A percentile compares a stretch with the other conserved stretches of the same genome.
Evolutionary conservation across 2,113 vertebrate species (phyloP).

Genomic region (Addax nasomaculatus): DNA sequence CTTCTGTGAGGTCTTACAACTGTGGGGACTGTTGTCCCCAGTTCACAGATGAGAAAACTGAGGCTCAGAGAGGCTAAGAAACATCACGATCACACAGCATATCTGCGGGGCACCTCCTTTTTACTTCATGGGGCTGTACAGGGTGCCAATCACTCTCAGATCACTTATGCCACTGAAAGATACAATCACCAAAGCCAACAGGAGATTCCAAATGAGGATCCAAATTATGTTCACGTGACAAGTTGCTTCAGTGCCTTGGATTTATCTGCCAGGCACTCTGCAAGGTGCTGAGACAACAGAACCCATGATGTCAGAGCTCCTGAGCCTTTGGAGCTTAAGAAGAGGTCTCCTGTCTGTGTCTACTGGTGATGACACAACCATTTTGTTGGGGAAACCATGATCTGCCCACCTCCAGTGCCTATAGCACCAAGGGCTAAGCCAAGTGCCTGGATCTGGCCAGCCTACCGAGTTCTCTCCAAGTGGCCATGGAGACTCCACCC

Average conservation of each 20-base stretch:
- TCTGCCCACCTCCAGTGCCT: neutral
- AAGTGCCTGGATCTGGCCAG: neutral
- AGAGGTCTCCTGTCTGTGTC: fast-evolving
- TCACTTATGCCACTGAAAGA: neutral
- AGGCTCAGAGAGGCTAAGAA: neutral
- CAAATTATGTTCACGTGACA: neutral
- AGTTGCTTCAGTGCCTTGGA: neutral
- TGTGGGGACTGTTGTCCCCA: neutral
- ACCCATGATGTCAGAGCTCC: neutral
- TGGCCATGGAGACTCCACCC: neutral
- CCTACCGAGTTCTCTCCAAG: neutral
- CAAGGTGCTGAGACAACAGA: neutral
- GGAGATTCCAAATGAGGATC: neutral
- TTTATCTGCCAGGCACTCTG: neutral
- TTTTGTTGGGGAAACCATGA: neutral
- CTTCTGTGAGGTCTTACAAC: neutral
- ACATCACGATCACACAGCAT: fast-evolving
- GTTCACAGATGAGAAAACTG: neutral
- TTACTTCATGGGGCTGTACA: neutral
- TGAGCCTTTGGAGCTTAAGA: neutral
- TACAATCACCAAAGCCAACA: neutral
- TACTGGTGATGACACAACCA: neutral
- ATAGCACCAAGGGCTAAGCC: too few species aligned
- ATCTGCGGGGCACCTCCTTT: neutral
- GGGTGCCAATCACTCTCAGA: neutral